Conservation (phyloP, 2,888 invertebrate species). For the Ectemnius lituratus region DNA sequence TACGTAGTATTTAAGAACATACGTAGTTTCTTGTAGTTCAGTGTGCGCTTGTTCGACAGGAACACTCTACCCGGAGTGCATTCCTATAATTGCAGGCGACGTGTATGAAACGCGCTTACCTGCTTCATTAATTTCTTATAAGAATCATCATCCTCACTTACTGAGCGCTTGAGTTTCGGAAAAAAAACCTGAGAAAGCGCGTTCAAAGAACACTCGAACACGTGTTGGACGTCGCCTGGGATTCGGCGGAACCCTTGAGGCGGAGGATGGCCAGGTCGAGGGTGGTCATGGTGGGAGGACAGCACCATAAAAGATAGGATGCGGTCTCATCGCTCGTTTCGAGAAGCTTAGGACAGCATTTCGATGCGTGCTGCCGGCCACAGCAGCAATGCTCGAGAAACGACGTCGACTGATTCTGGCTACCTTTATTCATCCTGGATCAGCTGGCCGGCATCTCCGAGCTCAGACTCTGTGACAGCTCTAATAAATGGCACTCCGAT, state of each 20-base stretch:
- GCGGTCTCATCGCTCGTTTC: conserved; percentile 18
- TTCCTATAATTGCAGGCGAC: too few species aligned
- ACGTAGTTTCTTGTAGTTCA: too few species aligned
- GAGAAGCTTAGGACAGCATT: conserved; percentile 52
- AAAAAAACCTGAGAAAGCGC: conserved; percentile 40
- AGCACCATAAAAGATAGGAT: conserved; percentile 2
- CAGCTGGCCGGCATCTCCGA: conserved; percentile 74
- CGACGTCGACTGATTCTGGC: conserved; percentile 57
- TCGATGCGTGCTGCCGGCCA: conserved; percentile 46
- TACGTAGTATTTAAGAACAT: too few species aligned
- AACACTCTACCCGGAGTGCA: too few species aligned
- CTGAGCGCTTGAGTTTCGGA: not conserved
- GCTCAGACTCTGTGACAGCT: conserved; percentile 79
- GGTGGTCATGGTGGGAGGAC: too few species aligned
- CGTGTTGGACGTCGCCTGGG: too few species aligned
- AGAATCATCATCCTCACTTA: not conserved
- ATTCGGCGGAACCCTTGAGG: too few species aligned
- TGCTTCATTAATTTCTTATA: too few species aligned
- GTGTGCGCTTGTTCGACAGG: too few species aligned
- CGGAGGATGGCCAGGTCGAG: too few species aligned
- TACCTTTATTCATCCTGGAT: conserved; percentile 70
- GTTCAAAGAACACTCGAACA: too few species aligned
- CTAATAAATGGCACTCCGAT: conserved; percentile 85
- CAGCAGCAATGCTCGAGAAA: conserved; percentile 50
- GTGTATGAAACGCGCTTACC: too few species aligned